These are phyloP conservation scores for Parnassius apollo DNA, from an alignment of 2,888 invertebrate species.

Conservation along the genomic window DNA sequence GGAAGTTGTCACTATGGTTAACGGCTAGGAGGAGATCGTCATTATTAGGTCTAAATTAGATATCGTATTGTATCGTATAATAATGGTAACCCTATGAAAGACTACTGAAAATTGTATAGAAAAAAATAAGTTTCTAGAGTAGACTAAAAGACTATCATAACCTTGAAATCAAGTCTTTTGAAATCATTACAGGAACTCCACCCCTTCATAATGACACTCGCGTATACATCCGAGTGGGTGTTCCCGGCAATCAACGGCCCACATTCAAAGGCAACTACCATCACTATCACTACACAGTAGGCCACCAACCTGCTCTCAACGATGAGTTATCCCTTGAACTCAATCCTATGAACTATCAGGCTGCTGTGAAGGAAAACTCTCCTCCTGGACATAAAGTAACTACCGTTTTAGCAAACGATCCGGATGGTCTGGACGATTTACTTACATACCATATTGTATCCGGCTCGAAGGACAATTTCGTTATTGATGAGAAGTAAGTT, in stretches of 20 bases:
- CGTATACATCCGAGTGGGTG: conserved; percentile 87
- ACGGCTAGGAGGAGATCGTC: too few species aligned
- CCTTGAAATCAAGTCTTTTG: conserved; percentile 20
- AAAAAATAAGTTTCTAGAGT: too few species aligned
- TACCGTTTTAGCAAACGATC: conserved; percentile 87
- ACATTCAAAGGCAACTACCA: conserved; percentile 88
- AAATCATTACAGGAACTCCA: conserved; percentile 72
- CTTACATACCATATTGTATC: conserved; percentile 86
- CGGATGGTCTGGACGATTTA: conserved; percentile 87
- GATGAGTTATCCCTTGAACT: conserved; percentile 76
- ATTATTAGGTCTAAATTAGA: too few species aligned
- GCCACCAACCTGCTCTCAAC: conserved; percentile 54
- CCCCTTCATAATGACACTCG: conserved; percentile 84
- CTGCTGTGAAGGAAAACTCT: conserved; percentile 86
- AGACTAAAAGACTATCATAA: too few species aligned
- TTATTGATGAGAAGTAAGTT: conserved; percentile 85
- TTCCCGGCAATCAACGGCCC: conserved; percentile 90
- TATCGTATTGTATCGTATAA: too few species aligned
- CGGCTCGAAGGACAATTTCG: conserved; percentile 89
- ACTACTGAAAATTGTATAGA: too few species aligned
- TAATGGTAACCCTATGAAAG: too few species aligned
- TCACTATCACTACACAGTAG: conserved; percentile 70
- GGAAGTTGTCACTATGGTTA: too few species aligned
- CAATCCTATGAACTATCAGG: conserved; percentile 86
- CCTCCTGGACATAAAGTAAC: conserved; percentile 85